phyloP scores from a whole-genome alignment of 2,888 invertebrate species.

The Melinaea menophilus region DNA sequence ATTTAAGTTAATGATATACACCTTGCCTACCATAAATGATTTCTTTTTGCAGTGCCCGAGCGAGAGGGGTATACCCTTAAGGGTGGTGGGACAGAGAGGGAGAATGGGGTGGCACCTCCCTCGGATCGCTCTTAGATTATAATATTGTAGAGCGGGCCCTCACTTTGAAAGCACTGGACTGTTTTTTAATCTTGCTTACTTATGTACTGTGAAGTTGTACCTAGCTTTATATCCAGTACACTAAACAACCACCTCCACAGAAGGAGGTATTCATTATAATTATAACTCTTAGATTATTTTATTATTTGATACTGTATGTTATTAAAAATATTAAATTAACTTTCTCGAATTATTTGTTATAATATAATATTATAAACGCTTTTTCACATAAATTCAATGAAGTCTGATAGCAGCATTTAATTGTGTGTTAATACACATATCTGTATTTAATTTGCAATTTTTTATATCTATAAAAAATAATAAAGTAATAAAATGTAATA shows the following conservation, averaged over 20 bases:
- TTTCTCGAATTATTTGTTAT: too few relatives aligned
- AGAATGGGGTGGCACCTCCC: constrained; percentile 52
- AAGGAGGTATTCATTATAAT: too few relatives aligned
- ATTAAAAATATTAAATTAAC: too few relatives aligned
- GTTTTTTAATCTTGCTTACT: constrained; percentile 63
- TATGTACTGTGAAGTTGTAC: constrained; percentile 44
- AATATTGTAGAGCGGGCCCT: constrained; percentile 49
- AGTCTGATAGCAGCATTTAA: too few relatives aligned
- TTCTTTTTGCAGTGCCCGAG: constrained; percentile 53
- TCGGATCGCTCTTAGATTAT: constrained; percentile 44
- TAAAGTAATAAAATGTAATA: too few relatives aligned
- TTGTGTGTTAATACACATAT: too few relatives aligned
- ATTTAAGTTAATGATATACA: constrained; percentile 76
- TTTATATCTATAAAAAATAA: too few relatives aligned
- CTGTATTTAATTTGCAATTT: too few relatives aligned
- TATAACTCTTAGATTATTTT: background rate
- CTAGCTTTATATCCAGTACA: constrained; percentile 10
- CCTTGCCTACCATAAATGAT: constrained; percentile 64
- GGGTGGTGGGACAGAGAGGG: constrained; percentile 37
- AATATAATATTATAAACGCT: too few relatives aligned
- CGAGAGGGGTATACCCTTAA: constrained; percentile 31
- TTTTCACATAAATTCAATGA: too few relatives aligned
- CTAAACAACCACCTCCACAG: background rate
- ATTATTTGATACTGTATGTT: background rate
- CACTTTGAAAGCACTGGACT: constrained; percentile 49